Conservation (phyloP, 2,113 vertebrate genomes). For the Pogona vitticeps region DNA sequence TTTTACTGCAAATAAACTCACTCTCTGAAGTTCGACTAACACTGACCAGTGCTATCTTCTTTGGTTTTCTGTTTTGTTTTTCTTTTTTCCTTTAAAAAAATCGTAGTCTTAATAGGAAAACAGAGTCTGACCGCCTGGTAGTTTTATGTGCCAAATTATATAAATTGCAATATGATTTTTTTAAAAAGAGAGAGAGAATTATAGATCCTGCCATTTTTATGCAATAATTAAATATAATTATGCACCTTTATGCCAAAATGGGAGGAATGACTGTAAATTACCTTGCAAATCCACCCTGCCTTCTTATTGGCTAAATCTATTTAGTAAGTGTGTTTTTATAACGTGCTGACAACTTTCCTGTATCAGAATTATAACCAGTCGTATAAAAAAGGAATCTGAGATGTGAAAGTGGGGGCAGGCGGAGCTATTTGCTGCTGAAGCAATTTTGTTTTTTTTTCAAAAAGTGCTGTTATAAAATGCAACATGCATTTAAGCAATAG, state of each 20-base stretch:
- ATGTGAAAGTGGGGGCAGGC: background rate
- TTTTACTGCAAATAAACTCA: background rate
- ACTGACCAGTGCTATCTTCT: background rate
- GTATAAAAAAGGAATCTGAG: background rate
- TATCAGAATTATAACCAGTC: conserved; percentile 37
- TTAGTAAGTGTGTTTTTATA: conserved; percentile 16
- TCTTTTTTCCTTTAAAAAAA: background rate
- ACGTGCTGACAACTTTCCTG: conserved; percentile 22
- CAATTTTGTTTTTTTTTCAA: background rate
- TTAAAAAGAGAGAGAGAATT: background rate
- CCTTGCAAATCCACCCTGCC: background rate
- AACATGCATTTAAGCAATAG: conserved; percentile 5
- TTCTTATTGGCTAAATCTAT: conserved; percentile 9
- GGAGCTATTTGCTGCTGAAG: background rate
- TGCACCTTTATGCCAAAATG: background rate
- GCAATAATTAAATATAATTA: conserved; percentile 24
- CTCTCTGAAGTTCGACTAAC: too few relatives aligned
- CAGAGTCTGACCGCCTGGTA: background rate
- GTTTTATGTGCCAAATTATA: background rate
- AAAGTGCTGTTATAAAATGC: background rate
- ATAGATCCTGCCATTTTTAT: conserved; percentile 1
- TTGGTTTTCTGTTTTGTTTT: background rate
- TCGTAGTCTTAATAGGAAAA: background rate
- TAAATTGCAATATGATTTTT: background rate
- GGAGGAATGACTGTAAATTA: background rate